Evolutionary conservation across 2,797 vertebrate species (phyloP).

Genomic region (Chelon auratus): DNA sequence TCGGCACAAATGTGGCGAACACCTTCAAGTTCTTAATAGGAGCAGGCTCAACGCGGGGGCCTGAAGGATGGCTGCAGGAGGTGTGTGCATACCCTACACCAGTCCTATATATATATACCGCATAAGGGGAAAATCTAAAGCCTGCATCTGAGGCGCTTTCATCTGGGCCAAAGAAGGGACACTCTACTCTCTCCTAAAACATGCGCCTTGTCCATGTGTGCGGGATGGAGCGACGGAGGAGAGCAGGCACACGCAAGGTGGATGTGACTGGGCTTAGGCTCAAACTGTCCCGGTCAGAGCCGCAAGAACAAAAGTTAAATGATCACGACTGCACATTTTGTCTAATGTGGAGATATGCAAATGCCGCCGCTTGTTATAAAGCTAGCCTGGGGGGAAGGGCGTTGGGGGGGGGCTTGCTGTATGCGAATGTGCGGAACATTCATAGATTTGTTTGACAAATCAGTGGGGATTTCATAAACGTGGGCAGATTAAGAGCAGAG

Average conservation of each 20-base stretch:
- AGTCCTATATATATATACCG: slow-evolving; percentile 33
- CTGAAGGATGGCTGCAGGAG: slow-evolving; percentile 75
- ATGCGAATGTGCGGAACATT: slow-evolving; percentile 37
- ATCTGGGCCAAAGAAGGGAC: slow-evolving; percentile 45
- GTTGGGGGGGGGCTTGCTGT: slow-evolving; percentile 8
- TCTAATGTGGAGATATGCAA: slow-evolving; percentile 64
- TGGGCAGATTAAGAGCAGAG: slow-evolving; percentile 39
- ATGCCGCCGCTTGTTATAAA: slow-evolving; percentile 43
- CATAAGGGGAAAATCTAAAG: slow-evolving; percentile 37
- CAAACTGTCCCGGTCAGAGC: slow-evolving; percentile 43
- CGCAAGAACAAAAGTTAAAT: slow-evolving; percentile 52
- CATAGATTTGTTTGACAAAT: background rate
- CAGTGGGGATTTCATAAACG: slow-evolving; percentile 25
- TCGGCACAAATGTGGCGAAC: slow-evolving; percentile 69
- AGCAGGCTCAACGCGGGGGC: slow-evolving; percentile 67
- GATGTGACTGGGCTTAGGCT: slow-evolving; percentile 58
- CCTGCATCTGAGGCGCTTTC: slow-evolving; percentile 29
- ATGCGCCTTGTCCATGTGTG: slow-evolving; percentile 22
- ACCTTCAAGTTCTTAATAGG: slow-evolving; percentile 76
- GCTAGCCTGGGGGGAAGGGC: slow-evolving; percentile 22
- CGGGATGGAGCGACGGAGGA: slow-evolving; percentile 26
- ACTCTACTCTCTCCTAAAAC: slow-evolving; percentile 47
- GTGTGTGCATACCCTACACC: slow-evolving; percentile 16
- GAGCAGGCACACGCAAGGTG: slow-evolving; percentile 42
- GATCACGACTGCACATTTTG: slow-evolving; percentile 45